Base-by-base conservation (phyloP, 2,797 vertebrate genomes). In the Benthosema pterotum region DNA sequence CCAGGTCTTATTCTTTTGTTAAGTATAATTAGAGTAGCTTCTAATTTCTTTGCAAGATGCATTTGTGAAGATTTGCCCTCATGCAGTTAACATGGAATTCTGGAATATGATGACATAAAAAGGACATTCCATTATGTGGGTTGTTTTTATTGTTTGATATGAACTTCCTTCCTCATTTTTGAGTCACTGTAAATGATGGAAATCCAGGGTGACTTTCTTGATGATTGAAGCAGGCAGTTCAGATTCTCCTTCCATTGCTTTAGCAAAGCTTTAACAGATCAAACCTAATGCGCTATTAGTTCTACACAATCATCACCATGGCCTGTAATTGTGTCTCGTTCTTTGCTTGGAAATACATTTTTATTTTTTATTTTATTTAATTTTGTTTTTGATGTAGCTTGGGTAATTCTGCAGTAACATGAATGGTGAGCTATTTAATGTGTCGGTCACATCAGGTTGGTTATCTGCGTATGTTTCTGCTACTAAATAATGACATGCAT, bases 281-380 rank as follows among this genome's bases (percentile, higher is more conserved):
- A n/a, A 58, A 63, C 18, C n/a, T 3, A 51, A 42, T 57, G 17
- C 19, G 17, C 25, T 25, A 62, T 60, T 16, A 42, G 28, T 6
- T 57, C 45, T 53, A 28, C 16, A 54, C 43, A 11, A 38, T 42
- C 54, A 48, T 63, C 16, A 47, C 43, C 63, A 71, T 52, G 55
- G 53, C 57, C 54, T 55, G 4, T 3, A 42, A 19, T 4, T 38
- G 28, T 69, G 53, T 69, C 50, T 48, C 15, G 72, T 63, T 71
- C 70, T 79, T 90, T 90, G 72, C 72, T 83, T 87, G 83, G 84
- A 87, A 88, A 38, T 91, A 89, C 81, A 85, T 91, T 66, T 65
- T 45, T 71, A 46, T 57, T 52, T 80, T 5, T 67, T 32, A 47
- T 47, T 28, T 45, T 51, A 11, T 9, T 49, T 52, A 71, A 14